phyloP scores from a whole-genome alignment of 2,797 vertebrate species.

The Parambassis ranga region DNA sequence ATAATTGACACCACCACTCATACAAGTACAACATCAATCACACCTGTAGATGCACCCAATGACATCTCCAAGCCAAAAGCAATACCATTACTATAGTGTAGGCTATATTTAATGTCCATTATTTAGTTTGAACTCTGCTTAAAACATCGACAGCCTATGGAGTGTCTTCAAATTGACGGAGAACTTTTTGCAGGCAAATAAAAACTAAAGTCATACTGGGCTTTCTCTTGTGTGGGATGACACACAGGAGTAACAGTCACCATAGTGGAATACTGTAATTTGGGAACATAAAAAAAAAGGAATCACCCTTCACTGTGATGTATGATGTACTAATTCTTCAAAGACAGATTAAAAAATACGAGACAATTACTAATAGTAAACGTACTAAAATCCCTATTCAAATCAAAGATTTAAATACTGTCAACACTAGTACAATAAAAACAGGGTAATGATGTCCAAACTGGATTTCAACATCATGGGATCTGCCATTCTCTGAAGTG shows the following conservation, averaged over 20 bases:
- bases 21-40: constrained; percentile 71
- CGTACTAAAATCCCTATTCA: not conserved
- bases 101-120: constrained; percentile 23
- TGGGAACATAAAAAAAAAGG: too few relatives aligned
- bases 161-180: not conserved
- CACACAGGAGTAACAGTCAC: too few relatives aligned
- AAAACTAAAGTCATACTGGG: too few relatives aligned
- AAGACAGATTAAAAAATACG: too few relatives aligned
- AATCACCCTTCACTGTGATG: too few relatives aligned
- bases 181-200: too few relatives aligned
- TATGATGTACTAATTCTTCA: too few relatives aligned
- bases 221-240: too few relatives aligned
- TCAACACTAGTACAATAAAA: too few relatives aligned
- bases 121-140: constrained; percentile 10
- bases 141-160: not conserved
- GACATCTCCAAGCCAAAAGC: constrained; percentile 17
- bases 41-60: constrained; percentile 35
- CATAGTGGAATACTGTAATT: too few relatives aligned
- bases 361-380: too few relatives aligned
- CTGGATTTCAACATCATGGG: constrained; percentile 7
- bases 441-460: not conserved
- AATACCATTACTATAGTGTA: constrained; percentile 11
- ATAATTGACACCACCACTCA: constrained; percentile 79
- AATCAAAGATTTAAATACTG: not conserved
- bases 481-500: not conserved